phyloP scores from a whole-genome alignment of 2,797 vertebrate species.

The Enteromius anoplus region DNA sequence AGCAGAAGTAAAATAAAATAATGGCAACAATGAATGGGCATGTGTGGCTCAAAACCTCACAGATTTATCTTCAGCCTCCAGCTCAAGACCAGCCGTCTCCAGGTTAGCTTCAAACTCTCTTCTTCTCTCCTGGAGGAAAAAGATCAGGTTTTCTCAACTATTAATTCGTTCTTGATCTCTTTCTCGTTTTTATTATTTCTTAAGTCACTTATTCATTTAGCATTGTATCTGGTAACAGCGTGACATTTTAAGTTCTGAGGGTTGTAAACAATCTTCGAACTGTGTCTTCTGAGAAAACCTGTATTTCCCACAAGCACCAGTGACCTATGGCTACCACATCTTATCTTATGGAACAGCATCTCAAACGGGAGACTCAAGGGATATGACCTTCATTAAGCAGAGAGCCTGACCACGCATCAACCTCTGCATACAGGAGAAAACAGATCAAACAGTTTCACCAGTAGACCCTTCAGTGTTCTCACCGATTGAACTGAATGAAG shows the following conservation, averaged over 20 bases:
- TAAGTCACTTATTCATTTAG: conserved; percentile 2
- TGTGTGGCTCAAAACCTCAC: conserved; percentile 72
- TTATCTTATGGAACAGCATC: conserved; percentile 17
- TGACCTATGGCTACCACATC: conserved; percentile 29
- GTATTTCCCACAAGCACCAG: conserved; percentile 29
- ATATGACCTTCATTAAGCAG: conserved; percentile 39
- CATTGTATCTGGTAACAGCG: not conserved
- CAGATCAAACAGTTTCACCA: not conserved
- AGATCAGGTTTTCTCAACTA: not conserved
- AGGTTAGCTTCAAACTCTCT: conserved; percentile 90
- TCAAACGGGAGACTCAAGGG: conserved; percentile 13
- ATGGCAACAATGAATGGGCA: conserved; percentile 63
- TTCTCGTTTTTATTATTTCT: not conserved
- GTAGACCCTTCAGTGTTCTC: conserved; percentile 8
- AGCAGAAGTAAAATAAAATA: not conserved
- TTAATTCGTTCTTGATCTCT: not conserved
- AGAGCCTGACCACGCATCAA: conserved; percentile 7
- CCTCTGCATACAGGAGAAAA: conserved; percentile 12
- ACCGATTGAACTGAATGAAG: conserved; percentile 3
- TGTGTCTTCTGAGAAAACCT: conserved; percentile 10
- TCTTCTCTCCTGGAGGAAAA: conserved; percentile 84
- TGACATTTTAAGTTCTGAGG: not conserved
- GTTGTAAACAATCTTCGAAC: conserved; percentile 26
- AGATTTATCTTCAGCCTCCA: conserved; percentile 90
- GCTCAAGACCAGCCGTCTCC: conserved; percentile 84